These are phyloP conservation scores for Neodiprion lecontei DNA, from an alignment of 1,140 invertebrate genomes.

Conservation along the genomic window DNA sequence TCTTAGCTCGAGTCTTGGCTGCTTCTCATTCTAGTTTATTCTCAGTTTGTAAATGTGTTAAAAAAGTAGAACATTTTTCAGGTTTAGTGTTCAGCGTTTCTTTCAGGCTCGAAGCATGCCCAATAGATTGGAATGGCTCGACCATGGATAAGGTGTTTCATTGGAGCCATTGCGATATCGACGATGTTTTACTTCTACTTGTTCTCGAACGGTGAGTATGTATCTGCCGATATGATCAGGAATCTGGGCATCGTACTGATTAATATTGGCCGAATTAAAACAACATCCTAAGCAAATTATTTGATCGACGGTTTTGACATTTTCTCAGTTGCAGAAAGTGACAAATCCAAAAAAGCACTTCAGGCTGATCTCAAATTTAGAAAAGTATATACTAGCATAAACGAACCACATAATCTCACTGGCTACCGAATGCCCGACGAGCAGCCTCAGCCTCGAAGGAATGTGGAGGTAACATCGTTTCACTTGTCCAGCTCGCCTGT, in stretches of 20 bases:
- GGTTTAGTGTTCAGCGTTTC: no score
- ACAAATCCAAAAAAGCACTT: background rate
- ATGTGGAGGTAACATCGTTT: background rate
- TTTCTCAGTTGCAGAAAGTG: background rate
- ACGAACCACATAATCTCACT: background rate
- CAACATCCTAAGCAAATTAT: background rate
- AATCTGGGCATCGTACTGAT: background rate
- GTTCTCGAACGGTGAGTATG: slow-evolving; percentile 48
- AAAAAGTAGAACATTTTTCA: no score
- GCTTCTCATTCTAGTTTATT: no score
- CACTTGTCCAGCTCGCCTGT: background rate
- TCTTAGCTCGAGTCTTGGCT: no score
- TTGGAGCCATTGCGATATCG: slow-evolving; percentile 42
- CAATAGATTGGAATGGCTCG: slow-evolving; percentile 49
- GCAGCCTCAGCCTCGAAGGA: background rate
- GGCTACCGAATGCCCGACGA: background rate
- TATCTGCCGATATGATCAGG: background rate
- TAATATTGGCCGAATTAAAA: background rate
- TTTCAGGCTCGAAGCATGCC: slow-evolving; percentile 38
- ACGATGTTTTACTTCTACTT: slow-evolving; percentile 50
- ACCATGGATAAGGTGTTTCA: slow-evolving; percentile 53
- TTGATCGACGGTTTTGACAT: no score
- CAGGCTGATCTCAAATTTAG: background rate
- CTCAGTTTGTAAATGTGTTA: no score
- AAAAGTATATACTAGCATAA: background rate